Conservation (phyloP, 2,888 invertebrate species). For the Eurytoma adleriae region DNA sequence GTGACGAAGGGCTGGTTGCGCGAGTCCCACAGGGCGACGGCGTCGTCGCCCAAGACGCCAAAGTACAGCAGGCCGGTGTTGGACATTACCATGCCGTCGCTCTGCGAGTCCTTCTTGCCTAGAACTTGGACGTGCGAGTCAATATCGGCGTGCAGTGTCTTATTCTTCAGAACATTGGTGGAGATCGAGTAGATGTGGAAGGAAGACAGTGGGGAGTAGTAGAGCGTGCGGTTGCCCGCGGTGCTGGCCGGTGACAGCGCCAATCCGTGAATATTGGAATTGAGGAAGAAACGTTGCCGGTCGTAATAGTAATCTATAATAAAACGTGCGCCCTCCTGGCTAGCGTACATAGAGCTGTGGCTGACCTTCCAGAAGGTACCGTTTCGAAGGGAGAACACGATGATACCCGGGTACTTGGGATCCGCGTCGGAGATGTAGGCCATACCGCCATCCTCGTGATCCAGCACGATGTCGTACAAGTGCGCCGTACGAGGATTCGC, state of each 20-base stretch:
- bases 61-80: slow-evolving; percentile 83
- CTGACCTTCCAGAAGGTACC: slow-evolving; percentile 85
- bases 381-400: slow-evolving; percentile 83
- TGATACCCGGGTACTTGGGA: slow-evolving; percentile 83
- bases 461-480: slow-evolving; percentile 85
- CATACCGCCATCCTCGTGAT: slow-evolving; percentile 82
- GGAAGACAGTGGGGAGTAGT: slow-evolving; percentile 84
- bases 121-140: slow-evolving; percentile 78
- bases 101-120: slow-evolving; percentile 82
- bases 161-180: slow-evolving; percentile 79
- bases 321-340: slow-evolving; percentile 79
- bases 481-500: slow-evolving; percentile 80
- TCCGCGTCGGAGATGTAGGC: slow-evolving; percentile 87
- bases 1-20: slow-evolving; percentile 79
- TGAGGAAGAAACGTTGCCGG: slow-evolving; percentile 70
- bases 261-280: slow-evolving; percentile 83
- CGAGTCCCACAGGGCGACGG: slow-evolving; percentile 85
- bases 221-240: slow-evolving; percentile 75
- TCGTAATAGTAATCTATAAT: slow-evolving; percentile 77
- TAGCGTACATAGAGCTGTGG: slow-evolving; percentile 82
- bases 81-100: slow-evolving; percentile 88
- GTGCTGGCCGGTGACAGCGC: slow-evolving; percentile 80
- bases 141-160: slow-evolving; percentile 75
- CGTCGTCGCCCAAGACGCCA: slow-evolving; percentile 83
- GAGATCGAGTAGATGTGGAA: slow-evolving; percentile 82